Base-by-base conservation (phyloP, 1,140 invertebrate species). In the Hormaphis cornu region DNA sequence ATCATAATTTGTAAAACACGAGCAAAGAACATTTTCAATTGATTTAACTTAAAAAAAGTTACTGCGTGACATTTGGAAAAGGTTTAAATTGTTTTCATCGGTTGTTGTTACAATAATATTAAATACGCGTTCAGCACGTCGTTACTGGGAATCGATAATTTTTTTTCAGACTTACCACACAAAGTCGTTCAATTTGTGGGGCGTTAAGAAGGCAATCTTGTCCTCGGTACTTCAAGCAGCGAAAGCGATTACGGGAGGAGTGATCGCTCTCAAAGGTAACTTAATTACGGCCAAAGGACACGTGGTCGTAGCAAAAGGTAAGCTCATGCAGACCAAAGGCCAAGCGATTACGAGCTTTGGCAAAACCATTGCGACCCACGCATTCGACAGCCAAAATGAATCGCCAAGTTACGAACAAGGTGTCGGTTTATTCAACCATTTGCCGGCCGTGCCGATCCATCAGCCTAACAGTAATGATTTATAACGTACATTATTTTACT, bases 201-300 rank as follows among this genome's bases (percentile, higher is more conserved):
- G 85, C 20, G 81, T 91, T 73, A 91, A 91, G 77, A 89, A 88
- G 76, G 88, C 88, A 0, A 87, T 91, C 63, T 76, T 91, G 10
- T 85, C 86, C 75, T 89, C 89, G 8, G 78, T 92, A 6, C 81
- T 91, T 73, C 87, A 91, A 83, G 88, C 90, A 10, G 84, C 90
- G 0, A 91, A 91, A 76, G 89, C 90, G 0, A 89, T 93, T 52
- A 88, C 89, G 48, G 90, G 90, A 18, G 88, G 89, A 28, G 86
- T 90, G 2, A 84, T 91, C 3, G 89, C 90, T 7, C 80, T 91
- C 20, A 91, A 90, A 75, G 90, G 90, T 4, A 88, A 91, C 75
- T 76, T 93, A 5, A 87, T 91, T 72, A 92, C 91, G 78, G 89
- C 88, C 20, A 85, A 89, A 61, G 89, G 89, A 20, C 86, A 87